Percentiles rank a stretch among this genome's conserved stretches.
phyloP scores from a whole-genome alignment of 2,888 invertebrate species.

The Acleris emargana region DNA sequence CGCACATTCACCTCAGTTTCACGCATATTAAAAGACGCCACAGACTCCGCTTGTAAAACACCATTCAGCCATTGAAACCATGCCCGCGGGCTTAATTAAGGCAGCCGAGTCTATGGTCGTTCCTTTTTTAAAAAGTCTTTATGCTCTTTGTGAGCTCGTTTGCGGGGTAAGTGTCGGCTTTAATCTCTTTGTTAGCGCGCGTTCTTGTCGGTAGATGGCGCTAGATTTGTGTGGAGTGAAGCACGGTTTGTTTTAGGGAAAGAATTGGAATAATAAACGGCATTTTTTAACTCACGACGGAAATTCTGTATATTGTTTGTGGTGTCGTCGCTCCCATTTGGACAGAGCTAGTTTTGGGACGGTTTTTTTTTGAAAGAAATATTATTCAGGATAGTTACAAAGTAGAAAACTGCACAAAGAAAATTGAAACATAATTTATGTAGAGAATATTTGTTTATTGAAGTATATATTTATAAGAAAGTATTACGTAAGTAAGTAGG shows the following conservation, averaged over 20 bases:
- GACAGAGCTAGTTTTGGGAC: no score
- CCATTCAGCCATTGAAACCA: constrained; percentile 70
- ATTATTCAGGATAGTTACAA: no score
- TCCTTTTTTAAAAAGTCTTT: constrained; percentile 80
- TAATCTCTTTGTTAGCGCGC: constrained; percentile 53
- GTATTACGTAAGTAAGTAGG: no score
- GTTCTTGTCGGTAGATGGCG: constrained; percentile 21
- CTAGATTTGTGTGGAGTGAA: background rate
- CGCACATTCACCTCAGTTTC: constrained; percentile 65
- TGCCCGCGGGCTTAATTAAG: constrained; percentile 82
- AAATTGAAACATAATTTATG: no score
- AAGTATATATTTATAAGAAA: no score
- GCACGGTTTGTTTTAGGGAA: background rate
- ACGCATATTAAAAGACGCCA: constrained; percentile 82
- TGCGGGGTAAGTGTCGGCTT: constrained; percentile 70
- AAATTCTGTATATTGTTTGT: no score
- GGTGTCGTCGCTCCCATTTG: no score
- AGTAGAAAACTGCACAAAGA: no score
- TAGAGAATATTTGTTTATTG: no score
- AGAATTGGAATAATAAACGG: background rate
- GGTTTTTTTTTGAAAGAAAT: no score
- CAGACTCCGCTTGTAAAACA: constrained; percentile 72
- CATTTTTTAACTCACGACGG: no score
- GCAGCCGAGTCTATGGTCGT: constrained; percentile 75
- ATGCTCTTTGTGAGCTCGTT: constrained; percentile 70